These are phyloP conservation scores for Ciconia nigra DNA, from an alignment of 2,797 vertebrate genomes.

Conservation along the genomic window DNA sequence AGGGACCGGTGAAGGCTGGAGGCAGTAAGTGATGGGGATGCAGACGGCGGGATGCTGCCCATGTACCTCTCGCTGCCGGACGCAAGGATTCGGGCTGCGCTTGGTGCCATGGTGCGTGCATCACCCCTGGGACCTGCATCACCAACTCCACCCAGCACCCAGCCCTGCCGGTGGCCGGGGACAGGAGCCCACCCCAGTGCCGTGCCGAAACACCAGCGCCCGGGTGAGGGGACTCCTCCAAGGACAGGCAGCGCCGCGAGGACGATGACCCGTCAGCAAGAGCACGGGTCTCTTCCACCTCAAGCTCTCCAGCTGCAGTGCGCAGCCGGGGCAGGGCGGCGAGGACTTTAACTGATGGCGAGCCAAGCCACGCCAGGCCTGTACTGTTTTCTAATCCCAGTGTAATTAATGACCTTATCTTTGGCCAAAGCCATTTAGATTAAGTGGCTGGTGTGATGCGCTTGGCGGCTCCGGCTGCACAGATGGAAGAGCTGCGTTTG, in stretches of 20 bases:
- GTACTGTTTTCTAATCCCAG: slow-evolving; percentile 32
- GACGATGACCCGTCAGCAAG: fast-evolving
- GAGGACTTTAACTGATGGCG: background rate
- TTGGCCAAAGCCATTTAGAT: slow-evolving; percentile 67
- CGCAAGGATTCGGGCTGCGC: fast-evolving
- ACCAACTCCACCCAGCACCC: fast-evolving
- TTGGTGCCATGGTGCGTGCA: fast-evolving
- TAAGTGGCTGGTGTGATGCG: slow-evolving; percentile 42
- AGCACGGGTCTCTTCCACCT: background rate
- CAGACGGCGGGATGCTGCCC: background rate
- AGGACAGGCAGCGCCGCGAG: background rate
- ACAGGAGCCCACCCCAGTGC: background rate
- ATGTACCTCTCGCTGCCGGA: fast-evolving
- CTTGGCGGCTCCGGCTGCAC: slow-evolving; percentile 9
- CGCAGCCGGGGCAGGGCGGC: background rate
- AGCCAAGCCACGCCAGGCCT: background rate
- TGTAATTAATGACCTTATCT: slow-evolving; percentile 71
- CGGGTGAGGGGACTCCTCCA: fast-evolving
- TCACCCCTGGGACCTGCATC: background rate
- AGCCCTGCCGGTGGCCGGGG: background rate
- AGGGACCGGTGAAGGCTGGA: background rate
- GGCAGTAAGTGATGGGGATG: fast-evolving
- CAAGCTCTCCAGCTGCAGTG: fast-evolving
- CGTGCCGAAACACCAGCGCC: fast-evolving
- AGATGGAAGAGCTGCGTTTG: slow-evolving; percentile 41